Base-by-base conservation (phyloP, 2,113 vertebrate species). In the Zosterops pallidus region DNA sequence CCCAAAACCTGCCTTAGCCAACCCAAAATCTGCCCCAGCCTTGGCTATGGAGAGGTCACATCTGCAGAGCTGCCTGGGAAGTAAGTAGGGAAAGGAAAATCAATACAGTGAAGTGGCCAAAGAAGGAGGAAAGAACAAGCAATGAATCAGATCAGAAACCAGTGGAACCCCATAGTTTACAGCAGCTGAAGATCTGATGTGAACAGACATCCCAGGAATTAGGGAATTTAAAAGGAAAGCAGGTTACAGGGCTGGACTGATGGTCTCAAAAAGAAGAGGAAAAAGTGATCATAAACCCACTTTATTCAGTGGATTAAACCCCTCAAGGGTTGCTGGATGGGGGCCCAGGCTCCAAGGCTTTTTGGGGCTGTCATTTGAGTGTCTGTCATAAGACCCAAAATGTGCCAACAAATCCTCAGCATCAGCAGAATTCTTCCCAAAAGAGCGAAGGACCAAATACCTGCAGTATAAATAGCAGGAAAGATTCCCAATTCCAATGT, bases 101-200 rank as follows among this genome's bases (percentile, higher is more conserved):
- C 42, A 89, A 75, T 31, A 35, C 2, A 33, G 5, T 7, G 21
- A 35, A 46, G 37, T 10, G 64, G 33, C 14, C 55, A 69, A 59
- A 82, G 42, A 8, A 88, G 33, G 28, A 39, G 37, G 14, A 35
- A 90, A 85, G 41, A 31, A 19, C 9, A 35, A 75, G 72, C 24
- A 70, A 24, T 9, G 6, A 35, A 42, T 47, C 29, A 29, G 67
- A n/a, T 72, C 42, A 28, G 70, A 85, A 87, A 42, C 22, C 41
- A 39, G 2, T 3, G 14, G n/a, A 81, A 50, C 39, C 20, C 37
- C 0, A 0, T 11, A 28, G 25, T 14, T 19, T n/a, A 20, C 47
- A 46, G 57, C 57, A 68, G 53, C 2, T 82, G 76, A 89, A 86
- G 79, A 83, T 39, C 26, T 52, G 44, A 24, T 22, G 16, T 12